These are phyloP conservation scores for Cephus spinipes DNA, from an alignment of 2,888 invertebrate genomes.

Conservation along the genomic window DNA sequence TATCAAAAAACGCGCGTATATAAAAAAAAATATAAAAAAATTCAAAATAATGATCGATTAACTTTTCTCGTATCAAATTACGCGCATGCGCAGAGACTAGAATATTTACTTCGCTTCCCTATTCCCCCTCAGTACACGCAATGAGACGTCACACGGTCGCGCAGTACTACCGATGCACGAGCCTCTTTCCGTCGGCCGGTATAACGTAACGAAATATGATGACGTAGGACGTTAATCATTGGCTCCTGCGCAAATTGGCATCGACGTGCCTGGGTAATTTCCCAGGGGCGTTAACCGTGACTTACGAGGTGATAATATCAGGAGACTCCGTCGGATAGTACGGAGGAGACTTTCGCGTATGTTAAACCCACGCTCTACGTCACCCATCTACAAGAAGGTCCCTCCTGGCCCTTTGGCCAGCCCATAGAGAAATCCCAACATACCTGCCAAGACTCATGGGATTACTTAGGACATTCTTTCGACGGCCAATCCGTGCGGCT, in stretches of 20 bases:
- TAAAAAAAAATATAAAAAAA: too few species aligned
- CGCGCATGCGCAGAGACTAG: neutral
- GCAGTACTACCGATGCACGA: neutral
- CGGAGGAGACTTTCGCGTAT: neutral
- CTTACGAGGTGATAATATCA: constrained; percentile 33
- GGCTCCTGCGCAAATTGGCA: constrained; percentile 34
- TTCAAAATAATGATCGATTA: neutral
- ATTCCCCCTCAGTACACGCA: neutral
- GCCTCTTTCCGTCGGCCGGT: neutral
- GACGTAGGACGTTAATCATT: constrained; percentile 31
- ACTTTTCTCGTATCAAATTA: too few species aligned
- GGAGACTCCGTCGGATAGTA: constrained; percentile 1
- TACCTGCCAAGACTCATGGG: neutral
- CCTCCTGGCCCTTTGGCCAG: neutral
- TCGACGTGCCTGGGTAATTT: constrained; percentile 45
- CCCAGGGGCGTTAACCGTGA: constrained; percentile 44
- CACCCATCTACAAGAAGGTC: neutral
- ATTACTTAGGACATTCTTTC: neutral
- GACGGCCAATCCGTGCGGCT: neutral
- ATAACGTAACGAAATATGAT: neutral
- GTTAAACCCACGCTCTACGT: neutral
- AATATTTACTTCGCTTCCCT: neutral
- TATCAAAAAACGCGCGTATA: neutral
- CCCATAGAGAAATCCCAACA: neutral
- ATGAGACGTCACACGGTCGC: neutral